Conservation (phyloP, 30 jellyfish, hydroid and myxozoan species). For the Pelagia noctiluca region DNA sequence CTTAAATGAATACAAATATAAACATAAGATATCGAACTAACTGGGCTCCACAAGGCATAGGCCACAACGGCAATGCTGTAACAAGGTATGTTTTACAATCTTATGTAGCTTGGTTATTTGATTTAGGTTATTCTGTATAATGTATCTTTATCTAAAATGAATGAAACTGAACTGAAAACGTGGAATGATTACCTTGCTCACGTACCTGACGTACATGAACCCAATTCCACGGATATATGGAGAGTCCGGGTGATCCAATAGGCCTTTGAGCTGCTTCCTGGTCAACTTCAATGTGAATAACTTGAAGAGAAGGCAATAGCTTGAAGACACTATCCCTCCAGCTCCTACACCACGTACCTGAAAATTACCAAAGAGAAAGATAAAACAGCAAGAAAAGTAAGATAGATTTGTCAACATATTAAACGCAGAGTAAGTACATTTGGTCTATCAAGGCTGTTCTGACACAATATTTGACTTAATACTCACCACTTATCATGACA, state of each 20-base stretch:
- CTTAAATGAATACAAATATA: constrained; percentile 20
- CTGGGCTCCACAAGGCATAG: background rate
- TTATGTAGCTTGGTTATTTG: too few species aligned
- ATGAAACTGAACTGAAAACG: too few species aligned
- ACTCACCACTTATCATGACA: too few species aligned
- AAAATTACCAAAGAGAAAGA: too few species aligned
- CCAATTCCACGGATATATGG: constrained; percentile 98
- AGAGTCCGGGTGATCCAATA: constrained; percentile 89
- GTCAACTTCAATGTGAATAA: constrained; percentile 91
- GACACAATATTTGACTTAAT: too few species aligned
- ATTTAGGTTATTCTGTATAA: too few species aligned
- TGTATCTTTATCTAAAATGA: background rate
- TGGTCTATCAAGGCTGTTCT: too few species aligned
- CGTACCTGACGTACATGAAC: constrained; percentile 90
- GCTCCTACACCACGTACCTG: constrained; percentile 99
- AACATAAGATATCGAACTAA: background rate
- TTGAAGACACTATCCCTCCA: constrained; percentile 97
- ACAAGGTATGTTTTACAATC: too few species aligned
- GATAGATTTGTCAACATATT: too few species aligned
- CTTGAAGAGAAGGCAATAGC: constrained; percentile 89
- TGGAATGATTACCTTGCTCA: background rate
- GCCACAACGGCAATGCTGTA: background rate
- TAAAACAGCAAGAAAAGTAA: too few species aligned
- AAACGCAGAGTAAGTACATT: too few species aligned
- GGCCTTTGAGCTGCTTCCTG: constrained; percentile 77